Evolutionary conservation across 2,113 vertebrate species (phyloP), one percentile per base, ranked within the genome.

Genomic region (Mobula birostris): DNA sequence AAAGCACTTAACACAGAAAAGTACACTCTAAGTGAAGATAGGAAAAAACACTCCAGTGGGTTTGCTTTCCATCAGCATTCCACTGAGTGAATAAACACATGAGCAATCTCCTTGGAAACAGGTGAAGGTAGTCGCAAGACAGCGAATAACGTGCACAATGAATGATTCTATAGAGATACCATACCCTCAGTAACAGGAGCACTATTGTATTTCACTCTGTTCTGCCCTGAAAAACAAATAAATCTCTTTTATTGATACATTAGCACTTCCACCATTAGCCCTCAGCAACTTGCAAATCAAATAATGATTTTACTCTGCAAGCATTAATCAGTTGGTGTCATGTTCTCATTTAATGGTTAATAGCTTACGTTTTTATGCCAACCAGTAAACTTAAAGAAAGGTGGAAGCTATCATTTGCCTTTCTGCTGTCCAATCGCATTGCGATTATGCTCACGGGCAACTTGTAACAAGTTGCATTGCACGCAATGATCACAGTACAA

Each of bases 271-370:
- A 90, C 85, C 29, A 66, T 90, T 66, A 90, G 85, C 61, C 61
- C 61, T 90, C 85, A 90, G 85, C 85, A 68, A 90, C 32, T 90
- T 90, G 85, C 85, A 90, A 90, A 68, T 66, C 61, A 90, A 90
- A 90, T 66, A 68, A 19, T 32, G 61, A 68, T 90, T 90, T 68
- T 32, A 68, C 66, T 32, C 61, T 66, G 85, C 85, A 8, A 66
- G 85, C 85, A 90, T 90, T 90, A 66, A 90, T 90, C 61, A 90
- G 61, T 17, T 66, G 85, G 85, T 68, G 85, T 90, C 85, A 90
- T 90, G 85, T 90, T 90, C 61, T 90, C 85, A 66, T 32, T 90
- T n/a, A 90, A 90, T 66, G n/a, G 85, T 66, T 90, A 66, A 90
- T 90, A 90, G 83, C 61, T 87, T 87, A 87, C 48, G 48, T 48